phyloP scores from a whole-genome alignment of 2,797 vertebrate species.

The Rhinatrema bivittatum region DNA sequence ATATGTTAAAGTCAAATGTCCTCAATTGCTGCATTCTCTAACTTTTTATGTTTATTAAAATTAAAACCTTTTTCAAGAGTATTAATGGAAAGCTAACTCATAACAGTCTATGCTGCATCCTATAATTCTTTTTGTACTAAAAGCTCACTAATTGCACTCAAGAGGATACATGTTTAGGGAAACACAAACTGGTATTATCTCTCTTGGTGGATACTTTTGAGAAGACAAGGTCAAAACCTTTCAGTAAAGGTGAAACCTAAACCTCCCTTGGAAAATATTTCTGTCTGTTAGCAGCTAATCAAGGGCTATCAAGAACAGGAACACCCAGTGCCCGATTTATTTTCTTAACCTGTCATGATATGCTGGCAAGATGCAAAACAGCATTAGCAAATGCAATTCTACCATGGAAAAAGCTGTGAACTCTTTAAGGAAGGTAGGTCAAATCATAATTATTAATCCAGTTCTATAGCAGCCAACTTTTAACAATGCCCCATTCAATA shows the following conservation, averaged over 20 bases:
- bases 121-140: no score
- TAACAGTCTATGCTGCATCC: no score
- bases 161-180: slow-evolving; percentile 4
- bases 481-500: no score
- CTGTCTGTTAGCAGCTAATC: slow-evolving; percentile 24
- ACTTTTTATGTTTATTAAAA: no score
- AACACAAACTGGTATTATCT: slow-evolving; percentile 11
- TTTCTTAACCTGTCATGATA: slow-evolving; percentile 28
- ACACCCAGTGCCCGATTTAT: slow-evolving; percentile 13
- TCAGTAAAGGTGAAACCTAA: slow-evolving; percentile 27
- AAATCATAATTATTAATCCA: slow-evolving; percentile 2
- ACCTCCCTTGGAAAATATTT: slow-evolving; percentile 15
- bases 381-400: slow-evolving; percentile 3
- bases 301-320: slow-evolving; percentile 21
- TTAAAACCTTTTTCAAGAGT: no score
- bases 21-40: no score
- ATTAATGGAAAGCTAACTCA: no score
- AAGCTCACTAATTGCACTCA: neutral
- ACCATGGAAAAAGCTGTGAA: slow-evolving; percentile 10
- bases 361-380: slow-evolving; percentile 11
- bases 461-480: slow-evolving; percentile 8
- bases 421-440: slow-evolving; percentile 3
- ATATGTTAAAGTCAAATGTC: no score
- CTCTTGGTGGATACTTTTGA: slow-evolving; percentile 14
- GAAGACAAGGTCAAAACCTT: slow-evolving; percentile 15